Evolutionary conservation across 2,113 vertebrate genomes (phyloP).

Genomic region (Gallinago jamesoni): DNA sequence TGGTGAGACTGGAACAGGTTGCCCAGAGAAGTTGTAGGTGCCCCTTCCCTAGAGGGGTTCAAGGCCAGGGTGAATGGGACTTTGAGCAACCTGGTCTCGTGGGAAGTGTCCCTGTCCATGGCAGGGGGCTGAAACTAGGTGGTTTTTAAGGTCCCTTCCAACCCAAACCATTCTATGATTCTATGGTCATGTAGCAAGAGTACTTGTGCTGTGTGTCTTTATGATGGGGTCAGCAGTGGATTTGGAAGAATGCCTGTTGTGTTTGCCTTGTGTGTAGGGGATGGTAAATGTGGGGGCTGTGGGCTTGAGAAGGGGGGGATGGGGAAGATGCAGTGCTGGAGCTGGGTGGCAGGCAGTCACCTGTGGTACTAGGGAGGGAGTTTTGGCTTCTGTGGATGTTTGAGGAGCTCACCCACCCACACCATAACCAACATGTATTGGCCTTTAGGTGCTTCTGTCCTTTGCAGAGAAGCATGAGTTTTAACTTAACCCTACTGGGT

Average conservation of each 20-base stretch:
- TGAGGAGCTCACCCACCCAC: neutral
- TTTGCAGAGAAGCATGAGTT: neutral
- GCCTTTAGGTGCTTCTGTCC: neutral
- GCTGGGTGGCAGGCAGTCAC: neutral
- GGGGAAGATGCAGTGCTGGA: neutral
- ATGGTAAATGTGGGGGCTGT: fast-evolving
- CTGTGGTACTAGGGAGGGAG: neutral
- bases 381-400: neutral
- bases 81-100: too few relatives aligned
- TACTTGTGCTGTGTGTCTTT: neutral
- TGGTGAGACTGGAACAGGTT: too few relatives aligned
- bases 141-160: too few relatives aligned
- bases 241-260: neutral
- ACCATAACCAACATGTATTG: neutral
- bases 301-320: neutral
- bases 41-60: too few relatives aligned
- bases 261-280: neutral
- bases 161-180: too few relatives aligned
- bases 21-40: too few relatives aligned
- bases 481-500: neutral
- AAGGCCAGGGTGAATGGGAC: too few relatives aligned
- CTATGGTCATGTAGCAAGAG: neutral
- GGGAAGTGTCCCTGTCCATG: too few relatives aligned
- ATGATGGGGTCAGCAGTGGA: neutral
- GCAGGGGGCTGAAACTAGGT: too few relatives aligned